Conservation (phyloP, 1,140 invertebrate genomes). For the Micrasema minimum region DNA sequence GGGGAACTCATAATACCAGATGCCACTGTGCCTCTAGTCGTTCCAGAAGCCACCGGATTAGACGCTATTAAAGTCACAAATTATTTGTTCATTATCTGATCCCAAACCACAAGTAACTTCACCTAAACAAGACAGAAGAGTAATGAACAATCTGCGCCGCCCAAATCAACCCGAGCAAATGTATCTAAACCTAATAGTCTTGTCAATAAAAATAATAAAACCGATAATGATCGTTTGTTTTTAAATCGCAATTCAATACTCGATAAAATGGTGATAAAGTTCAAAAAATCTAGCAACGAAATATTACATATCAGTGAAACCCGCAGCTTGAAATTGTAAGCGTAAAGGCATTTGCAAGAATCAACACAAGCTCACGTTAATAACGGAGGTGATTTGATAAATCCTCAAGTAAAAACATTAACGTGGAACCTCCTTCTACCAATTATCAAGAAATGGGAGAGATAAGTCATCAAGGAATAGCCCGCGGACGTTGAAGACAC, state of each 20-base stretch:
- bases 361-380: slow-evolving; percentile 42
- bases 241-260: no score
- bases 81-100: slow-evolving; percentile 5
- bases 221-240: no score
- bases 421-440: not conserved
- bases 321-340: not conserved
- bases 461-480: slow-evolving; percentile 62
- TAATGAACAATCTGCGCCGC: no score
- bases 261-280: no score
- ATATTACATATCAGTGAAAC: no score
- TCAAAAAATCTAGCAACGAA: no score
- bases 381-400: not conserved
- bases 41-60: not conserved
- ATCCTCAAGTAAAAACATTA: not conserved
- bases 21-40: not conserved
- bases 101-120: no score
- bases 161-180: no score
- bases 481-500: slow-evolving; percentile 61
- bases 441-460: slow-evolving; percentile 45
- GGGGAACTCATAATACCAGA: not conserved
- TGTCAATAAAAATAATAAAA: no score
- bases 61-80: slow-evolving; percentile 20
- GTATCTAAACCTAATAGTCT: no score
- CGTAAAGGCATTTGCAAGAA: slow-evolving; percentile 8
- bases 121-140: no score